These are phyloP conservation scores for Tokudaia muenninki DNA, from an alignment of 2,797 vertebrate genomes.

Conservation along the genomic window DNA sequence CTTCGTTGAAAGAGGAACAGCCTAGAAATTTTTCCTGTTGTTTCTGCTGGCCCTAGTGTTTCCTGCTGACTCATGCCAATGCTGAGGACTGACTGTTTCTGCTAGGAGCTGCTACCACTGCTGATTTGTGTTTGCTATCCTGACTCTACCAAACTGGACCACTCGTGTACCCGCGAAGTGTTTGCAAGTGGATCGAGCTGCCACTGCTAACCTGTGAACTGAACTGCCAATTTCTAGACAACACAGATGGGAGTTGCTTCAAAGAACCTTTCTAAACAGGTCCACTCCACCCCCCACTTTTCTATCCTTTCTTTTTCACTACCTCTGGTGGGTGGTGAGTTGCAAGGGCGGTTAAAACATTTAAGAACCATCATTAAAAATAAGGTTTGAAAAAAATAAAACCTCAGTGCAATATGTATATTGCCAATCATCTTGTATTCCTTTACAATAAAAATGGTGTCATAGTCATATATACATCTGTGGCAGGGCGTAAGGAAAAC, in stretches of 20 bases:
- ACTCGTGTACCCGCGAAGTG: not conserved
- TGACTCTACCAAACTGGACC: not conserved
- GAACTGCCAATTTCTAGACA: not conserved
- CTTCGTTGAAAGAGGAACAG: not conserved
- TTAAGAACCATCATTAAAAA: not conserved
- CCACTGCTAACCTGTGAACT: not conserved
- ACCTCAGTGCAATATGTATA: not conserved
- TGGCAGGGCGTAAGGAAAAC: not conserved
- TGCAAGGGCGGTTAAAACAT: not conserved
- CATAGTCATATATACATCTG: not conserved
- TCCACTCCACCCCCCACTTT: not conserved
- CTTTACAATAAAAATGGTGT: not conserved
- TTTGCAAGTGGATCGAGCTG: not conserved
- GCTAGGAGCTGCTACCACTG: not conserved
- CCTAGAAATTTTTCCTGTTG: not conserved
- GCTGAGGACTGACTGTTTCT: not conserved
- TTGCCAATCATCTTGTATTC: not conserved
- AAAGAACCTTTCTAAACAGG: not conserved
- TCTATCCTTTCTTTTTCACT: not conserved
- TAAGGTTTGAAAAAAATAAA: not conserved
- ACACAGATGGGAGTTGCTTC: not conserved
- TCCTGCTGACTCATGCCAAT: not conserved
- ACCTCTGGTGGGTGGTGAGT: not conserved
- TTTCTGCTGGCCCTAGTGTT: not conserved
- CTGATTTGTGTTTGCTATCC: not conserved